Conservation (phyloP, 2,888 invertebrate species). For the Noctua comes region DNA sequence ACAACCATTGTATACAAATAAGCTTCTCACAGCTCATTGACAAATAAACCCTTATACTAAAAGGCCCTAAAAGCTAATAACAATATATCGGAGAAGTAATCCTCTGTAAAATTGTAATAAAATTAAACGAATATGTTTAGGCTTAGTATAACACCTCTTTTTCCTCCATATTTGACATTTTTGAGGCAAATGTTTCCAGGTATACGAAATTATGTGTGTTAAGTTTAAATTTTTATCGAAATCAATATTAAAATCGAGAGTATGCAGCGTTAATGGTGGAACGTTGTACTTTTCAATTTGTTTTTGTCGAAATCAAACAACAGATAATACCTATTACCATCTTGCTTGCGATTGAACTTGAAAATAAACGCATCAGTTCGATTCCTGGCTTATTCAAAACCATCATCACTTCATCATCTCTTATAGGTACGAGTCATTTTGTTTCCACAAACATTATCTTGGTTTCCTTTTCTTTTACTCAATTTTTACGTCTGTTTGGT, state of each 20-base stretch:
- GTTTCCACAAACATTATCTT: not conserved
- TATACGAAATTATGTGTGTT: slow-evolving; percentile 8
- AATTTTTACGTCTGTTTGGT: not conserved
- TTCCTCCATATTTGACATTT: slow-evolving; percentile 37
- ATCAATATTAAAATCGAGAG: not conserved
- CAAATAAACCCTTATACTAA: not conserved
- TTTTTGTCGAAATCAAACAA: not conserved
- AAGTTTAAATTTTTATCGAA: not conserved
- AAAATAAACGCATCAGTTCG: not conserved
- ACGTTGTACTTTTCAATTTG: not conserved
- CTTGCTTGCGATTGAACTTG: not conserved
- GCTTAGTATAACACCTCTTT: slow-evolving; percentile 20
- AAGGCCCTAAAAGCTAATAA: slow-evolving; percentile 16
- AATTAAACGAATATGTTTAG: slow-evolving; percentile 25
- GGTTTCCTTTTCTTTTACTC: not conserved
- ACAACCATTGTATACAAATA: not conserved
- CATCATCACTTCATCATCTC: not conserved
- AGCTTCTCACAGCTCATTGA: not conserved
- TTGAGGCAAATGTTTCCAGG: slow-evolving; percentile 30
- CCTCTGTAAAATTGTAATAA: slow-evolving; percentile 27
- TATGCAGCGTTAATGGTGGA: not conserved
- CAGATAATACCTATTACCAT: not conserved
- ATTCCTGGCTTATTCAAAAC: not conserved
- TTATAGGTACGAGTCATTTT: not conserved
- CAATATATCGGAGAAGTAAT: slow-evolving; percentile 17